phyloP scores from a whole-genome alignment of 2,797 vertebrate species.

The Pseudochirops corinnae region DNA sequence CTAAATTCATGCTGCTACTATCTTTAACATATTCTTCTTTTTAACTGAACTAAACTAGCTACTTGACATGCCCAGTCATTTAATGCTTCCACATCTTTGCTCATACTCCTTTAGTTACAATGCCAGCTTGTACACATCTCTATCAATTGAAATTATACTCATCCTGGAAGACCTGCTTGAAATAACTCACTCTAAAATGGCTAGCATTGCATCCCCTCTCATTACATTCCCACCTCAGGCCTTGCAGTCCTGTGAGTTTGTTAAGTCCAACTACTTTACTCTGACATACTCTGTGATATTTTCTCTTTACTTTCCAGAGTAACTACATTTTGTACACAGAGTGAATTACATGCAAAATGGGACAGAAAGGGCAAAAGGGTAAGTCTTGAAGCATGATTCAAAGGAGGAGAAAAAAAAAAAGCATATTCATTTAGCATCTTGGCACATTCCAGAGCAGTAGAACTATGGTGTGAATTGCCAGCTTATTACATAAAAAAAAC shows the following conservation, averaged over 20 bases:
- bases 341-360: constrained; percentile 3
- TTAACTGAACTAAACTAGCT: background rate
- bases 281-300: background rate
- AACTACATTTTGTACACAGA: background rate
- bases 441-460: background rate
- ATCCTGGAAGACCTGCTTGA: background rate
- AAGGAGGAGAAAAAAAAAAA: constrained; percentile 20
- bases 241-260: background rate
- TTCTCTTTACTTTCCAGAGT: background rate
- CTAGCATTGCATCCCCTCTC: background rate
- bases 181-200: background rate
- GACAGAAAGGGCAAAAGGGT: background rate
- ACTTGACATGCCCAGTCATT: background rate
- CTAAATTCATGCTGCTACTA: background rate
- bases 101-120: background rate
- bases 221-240: background rate
- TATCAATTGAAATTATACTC: background rate
- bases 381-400: background rate
- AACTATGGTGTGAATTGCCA: background rate
- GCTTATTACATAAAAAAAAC: background rate
- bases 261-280: background rate
- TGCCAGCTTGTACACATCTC: background rate
- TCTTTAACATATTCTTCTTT: background rate
- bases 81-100: background rate
- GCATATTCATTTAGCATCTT: background rate